A percentile compares a stretch with the other conserved stretches of the same genome.
Evolutionary conservation across 2,113 vertebrate genomes (phyloP).

Genomic region (Rhagologus leucostigma): DNA sequence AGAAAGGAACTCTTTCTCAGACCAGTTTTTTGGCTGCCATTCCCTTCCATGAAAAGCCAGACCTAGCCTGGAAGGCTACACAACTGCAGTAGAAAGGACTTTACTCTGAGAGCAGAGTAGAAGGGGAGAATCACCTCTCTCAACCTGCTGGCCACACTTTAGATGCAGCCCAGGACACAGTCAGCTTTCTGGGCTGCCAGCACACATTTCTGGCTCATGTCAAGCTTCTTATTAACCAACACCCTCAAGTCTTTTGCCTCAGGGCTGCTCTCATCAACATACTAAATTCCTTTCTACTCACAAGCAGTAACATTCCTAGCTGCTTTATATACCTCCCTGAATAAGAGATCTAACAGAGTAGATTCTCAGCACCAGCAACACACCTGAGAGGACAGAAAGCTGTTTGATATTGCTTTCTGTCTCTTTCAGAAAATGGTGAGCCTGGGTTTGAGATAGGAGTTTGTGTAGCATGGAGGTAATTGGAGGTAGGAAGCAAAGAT

Average conservation of each 20-base stretch:
- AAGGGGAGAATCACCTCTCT: not conserved
- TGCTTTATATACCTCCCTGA: not conserved
- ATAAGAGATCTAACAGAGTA: not conserved
- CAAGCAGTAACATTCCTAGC: not conserved
- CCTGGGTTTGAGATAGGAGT: not conserved
- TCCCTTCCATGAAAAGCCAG: not conserved
- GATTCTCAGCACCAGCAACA: not conserved
- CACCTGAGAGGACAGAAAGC: not conserved
- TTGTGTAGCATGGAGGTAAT: not conserved
- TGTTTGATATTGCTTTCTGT: not conserved
- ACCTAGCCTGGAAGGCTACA: not conserved
- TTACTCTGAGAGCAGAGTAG: not conserved
- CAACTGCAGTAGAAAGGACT: not conserved
- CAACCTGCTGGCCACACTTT: fast-evolving
- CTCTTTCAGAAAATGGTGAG: not conserved
- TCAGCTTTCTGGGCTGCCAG: not conserved
- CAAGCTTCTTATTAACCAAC: not conserved
- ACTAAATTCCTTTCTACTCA: not conserved
- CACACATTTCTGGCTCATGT: not conserved
- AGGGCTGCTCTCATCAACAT: not conserved
- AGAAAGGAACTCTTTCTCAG: not conserved
- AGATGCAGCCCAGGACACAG: not conserved
- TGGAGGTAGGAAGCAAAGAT: not conserved
- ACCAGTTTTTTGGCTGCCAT: not conserved
- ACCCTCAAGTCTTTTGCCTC: not conserved